A percentile compares a stretch with the other conserved stretches of the same genome.
These are phyloP conservation scores for Talpa occidentalis DNA, from an alignment of 2,113 vertebrate genomes.

Conservation along the genomic window DNA sequence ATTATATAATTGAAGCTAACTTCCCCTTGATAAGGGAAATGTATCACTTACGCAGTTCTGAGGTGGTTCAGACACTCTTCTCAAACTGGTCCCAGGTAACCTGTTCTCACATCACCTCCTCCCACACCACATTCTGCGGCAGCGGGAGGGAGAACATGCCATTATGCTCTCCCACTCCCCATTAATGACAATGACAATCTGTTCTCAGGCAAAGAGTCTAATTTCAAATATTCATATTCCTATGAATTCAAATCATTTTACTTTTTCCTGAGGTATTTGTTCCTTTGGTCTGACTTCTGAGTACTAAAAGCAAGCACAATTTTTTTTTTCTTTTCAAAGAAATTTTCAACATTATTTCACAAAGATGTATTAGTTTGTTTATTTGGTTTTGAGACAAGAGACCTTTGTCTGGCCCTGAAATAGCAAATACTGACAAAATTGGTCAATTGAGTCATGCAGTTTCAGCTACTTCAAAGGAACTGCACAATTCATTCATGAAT, in stretches of 20 bases:
- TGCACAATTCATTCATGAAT: background rate
- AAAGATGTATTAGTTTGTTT: background rate
- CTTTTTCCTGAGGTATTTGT: background rate
- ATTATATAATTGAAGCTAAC: background rate
- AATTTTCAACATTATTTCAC: background rate
- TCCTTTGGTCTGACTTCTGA: background rate
- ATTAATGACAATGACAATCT: background rate
- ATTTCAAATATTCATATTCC: background rate
- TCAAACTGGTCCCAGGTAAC: background rate
- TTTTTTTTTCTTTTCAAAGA: background rate
- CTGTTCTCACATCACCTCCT: background rate
- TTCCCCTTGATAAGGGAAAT: constrained; percentile 19
- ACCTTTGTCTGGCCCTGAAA: background rate
- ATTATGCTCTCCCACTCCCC: background rate
- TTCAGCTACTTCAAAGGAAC: background rate
- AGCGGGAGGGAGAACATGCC: background rate
- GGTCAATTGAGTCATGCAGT: background rate
- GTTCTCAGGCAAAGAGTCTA: background rate
- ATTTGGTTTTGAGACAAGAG: constrained; percentile 21
- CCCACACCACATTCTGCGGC: rapidly evolving
- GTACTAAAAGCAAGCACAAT: background rate
- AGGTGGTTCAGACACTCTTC: background rate
- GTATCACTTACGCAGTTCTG: background rate
- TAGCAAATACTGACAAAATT: background rate
- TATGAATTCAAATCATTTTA: background rate